These are phyloP conservation scores for Musca domestica DNA, from an alignment of 1,140 invertebrate genomes.

Conservation along the genomic window DNA sequence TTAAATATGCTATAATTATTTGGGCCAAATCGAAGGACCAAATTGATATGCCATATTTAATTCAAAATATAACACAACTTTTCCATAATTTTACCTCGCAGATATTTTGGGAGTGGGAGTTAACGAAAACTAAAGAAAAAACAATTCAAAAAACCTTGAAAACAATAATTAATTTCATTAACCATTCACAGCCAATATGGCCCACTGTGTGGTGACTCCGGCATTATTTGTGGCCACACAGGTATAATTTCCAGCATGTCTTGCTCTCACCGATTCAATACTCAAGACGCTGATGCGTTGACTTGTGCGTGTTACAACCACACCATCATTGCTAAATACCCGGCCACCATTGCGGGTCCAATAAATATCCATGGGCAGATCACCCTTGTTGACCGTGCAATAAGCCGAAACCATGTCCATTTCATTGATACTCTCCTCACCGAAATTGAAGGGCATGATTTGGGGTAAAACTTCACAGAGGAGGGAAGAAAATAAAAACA, in stretches of 20 bases:
- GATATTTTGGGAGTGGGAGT: too few relatives aligned
- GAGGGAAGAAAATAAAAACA: conserved; percentile 2
- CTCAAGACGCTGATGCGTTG: conserved; percentile 66
- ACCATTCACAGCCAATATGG: conserved; percentile 67
- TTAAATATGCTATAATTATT: too few relatives aligned
- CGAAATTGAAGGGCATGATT: conserved; percentile 66
- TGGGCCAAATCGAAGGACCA: too few relatives aligned
- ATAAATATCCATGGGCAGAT: conserved; percentile 73
- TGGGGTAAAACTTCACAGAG: conserved; percentile 60
- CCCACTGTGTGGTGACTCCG: conserved; percentile 67
- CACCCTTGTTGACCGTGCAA: conserved; percentile 81
- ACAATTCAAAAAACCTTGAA: conserved; percentile 1
- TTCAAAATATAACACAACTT: not conserved
- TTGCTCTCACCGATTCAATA: conserved; percentile 63
- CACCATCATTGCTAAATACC: conserved; percentile 51
- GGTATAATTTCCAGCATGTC: conserved; percentile 69
- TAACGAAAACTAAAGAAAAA: not conserved
- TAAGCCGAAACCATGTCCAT: conserved; percentile 65
- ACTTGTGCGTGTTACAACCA: conserved; percentile 61
- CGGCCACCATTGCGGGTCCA: conserved; percentile 61
- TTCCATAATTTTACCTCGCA: conserved; percentile 5
- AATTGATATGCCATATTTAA: too few relatives aligned
- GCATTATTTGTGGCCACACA: conserved; percentile 75
- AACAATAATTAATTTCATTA: too few relatives aligned
- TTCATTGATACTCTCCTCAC: conserved; percentile 64